Percentiles rank a stretch among this genome's conserved stretches.
phyloP scores from a whole-genome alignment of 2,888 invertebrate species.

The Macaria notata region DNA sequence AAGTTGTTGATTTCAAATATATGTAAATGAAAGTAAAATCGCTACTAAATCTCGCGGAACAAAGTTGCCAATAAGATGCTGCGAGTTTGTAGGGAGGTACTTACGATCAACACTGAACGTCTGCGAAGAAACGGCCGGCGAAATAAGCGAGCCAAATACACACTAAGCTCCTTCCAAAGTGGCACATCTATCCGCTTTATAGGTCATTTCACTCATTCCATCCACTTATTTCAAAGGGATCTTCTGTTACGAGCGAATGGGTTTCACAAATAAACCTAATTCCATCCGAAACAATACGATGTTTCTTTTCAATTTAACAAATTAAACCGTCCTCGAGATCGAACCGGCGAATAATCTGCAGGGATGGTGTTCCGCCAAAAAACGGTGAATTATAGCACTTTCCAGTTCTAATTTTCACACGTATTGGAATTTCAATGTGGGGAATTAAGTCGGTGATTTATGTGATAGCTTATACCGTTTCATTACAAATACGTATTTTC shows the following conservation, averaged over 20 bases:
- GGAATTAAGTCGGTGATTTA: constrained; percentile 10
- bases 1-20: background rate
- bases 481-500: background rate
- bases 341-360: constrained; percentile 42
- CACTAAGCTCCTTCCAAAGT: constrained; percentile 56
- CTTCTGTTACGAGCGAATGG: constrained; percentile 71
- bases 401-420: constrained; percentile 9
- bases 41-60: constrained; percentile 4
- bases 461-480: background rate
- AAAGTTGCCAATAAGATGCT: constrained; percentile 17
- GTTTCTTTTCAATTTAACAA: constrained; percentile 80
- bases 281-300: constrained; percentile 68
- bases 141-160: constrained; percentile 50
- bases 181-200: constrained; percentile 72
- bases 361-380: constrained; percentile 31
- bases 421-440: constrained; percentile 1
- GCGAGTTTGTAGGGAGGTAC: constrained; percentile 9
- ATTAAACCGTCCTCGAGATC: constrained; percentile 57
- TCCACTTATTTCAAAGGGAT: constrained; percentile 76
- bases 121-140: constrained; percentile 30
- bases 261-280: constrained; percentile 77
- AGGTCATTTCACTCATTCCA: constrained; percentile 75
- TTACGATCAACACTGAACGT: constrained; percentile 25
- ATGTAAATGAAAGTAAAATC: background rate
- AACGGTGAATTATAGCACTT: constrained; percentile 23